Base-by-base conservation (phyloP, 2,113 vertebrate species). In the Phaethornis superciliosus region DNA sequence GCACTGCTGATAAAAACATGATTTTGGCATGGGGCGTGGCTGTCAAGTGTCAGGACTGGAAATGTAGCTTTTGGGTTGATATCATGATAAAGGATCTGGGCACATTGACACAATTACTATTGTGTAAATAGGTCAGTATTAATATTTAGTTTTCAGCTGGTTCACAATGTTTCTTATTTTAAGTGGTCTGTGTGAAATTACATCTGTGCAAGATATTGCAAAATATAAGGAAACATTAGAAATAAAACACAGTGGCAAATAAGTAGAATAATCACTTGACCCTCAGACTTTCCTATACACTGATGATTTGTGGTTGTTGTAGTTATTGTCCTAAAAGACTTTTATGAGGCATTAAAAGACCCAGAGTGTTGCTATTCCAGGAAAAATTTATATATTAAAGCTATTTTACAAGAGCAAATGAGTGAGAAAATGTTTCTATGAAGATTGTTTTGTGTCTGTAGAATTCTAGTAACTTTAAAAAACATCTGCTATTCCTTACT, bases 401-500 rank as follows among this genome's bases (percentile, higher is more conserved):
- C 49, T 81, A 24, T 96, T 95, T 91, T 78, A 91, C 58, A 96
- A 89, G 58, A 89, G 35, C 54, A 81, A 76, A 63, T 87, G 33
- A 76, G 28, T 54, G 67, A 87, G n/a, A 55, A 82, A 60, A 26
- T 72, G 21, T 87, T 93, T 89, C 19, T 54, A 33, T 76, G 44
- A 92, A 52, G 44, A 62, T 35, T 52, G 7, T 63, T 92, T 72
- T 83, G 27, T 71, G 63, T 21, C 22, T 71, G 55, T 85, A 82
- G 63, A 91, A 76, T 68, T 91, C 59, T 40, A 62, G 40, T 74
- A 91, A 75, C 78, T 94, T 88, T 89, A 74, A 91, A 95, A 95
- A 76, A 74, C 59, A 33, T 69, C 19, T 80, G 6, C 58, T 91
- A 12, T 91, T 93, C 62, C 32, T 85, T 79, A 30, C 60, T 87